phyloP scores from a whole-genome alignment of 2,888 invertebrate species.

The Troides aeacus region DNA sequence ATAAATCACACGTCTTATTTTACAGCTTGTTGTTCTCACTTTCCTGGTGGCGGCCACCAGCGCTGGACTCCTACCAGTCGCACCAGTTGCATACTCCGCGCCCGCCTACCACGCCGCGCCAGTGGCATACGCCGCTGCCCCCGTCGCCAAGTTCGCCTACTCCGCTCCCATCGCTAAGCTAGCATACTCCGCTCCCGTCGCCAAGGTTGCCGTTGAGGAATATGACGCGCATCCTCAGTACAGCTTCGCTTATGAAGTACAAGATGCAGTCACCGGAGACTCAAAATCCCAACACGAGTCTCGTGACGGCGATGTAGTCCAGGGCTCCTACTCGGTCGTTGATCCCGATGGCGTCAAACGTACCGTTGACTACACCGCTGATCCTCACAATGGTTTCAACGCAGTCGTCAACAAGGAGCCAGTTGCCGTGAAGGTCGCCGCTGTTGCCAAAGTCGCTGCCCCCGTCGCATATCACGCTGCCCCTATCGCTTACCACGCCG shows the following conservation, averaged over 20 bases:
- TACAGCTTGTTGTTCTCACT: constrained; percentile 53
- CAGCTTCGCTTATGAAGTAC: constrained; percentile 79
- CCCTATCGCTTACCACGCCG: constrained; percentile 46
- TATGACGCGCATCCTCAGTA: constrained; percentile 63
- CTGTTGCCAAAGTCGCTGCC: constrained; percentile 38
- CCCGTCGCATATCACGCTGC: constrained; percentile 42
- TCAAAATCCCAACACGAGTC: constrained; percentile 70
- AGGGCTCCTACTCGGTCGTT: constrained; percentile 77
- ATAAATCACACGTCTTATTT: constrained; percentile 36
- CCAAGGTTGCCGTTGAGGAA: constrained; percentile 39
- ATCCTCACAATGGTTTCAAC: constrained; percentile 76
- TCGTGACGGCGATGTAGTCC: constrained; percentile 71
- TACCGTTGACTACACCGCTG: constrained; percentile 76
- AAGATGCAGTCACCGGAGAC: constrained; percentile 76
- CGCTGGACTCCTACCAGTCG: constrained; percentile 42
- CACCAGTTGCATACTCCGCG: constrained; percentile 36
- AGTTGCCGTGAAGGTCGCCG: constrained; percentile 42
- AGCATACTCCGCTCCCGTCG: constrained; percentile 39
- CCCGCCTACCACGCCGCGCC: constrained; percentile 48
- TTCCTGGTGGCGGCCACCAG: constrained; percentile 53
- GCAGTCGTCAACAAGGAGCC: constrained; percentile 77
- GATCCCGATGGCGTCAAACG: constrained; percentile 80
- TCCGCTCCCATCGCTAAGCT: constrained; percentile 60
- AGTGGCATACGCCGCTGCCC: constrained; percentile 50
- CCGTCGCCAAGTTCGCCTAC: constrained; percentile 36